Percentiles rank a stretch among this genome's conserved stretches.
Conservation (phyloP, 2,797 vertebrate species). For the Notolabrus celidotus region DNA sequence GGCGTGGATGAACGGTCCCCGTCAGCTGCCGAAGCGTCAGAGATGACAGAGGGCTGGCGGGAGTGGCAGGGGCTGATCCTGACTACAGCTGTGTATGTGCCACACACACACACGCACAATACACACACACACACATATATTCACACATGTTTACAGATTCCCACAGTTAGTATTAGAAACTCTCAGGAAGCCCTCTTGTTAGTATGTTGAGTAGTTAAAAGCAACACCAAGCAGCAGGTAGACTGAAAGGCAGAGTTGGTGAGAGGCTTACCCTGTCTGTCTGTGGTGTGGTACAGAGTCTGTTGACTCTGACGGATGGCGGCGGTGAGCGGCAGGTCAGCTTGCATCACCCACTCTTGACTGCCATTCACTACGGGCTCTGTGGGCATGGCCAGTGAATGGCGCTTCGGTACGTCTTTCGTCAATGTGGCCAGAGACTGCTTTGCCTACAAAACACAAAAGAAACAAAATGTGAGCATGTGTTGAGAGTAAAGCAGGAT, state of each 20-base stretch:
- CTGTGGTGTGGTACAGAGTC: conserved; percentile 92
- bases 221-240: conserved; percentile 50
- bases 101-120: conserved; percentile 33
- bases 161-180: conserved; percentile 68
- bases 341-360: conserved; percentile 98
- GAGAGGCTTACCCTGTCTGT: conserved; percentile 90
- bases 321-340: conserved; percentile 94
- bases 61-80: conserved; percentile 97
- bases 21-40: conserved; percentile 93
- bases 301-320: conserved; percentile 98
- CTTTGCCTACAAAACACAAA: conserved; percentile 87
- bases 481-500: background rate
- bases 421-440: conserved; percentile 96
- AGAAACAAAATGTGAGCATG: background rate
- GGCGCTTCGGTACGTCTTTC: conserved; percentile 97
- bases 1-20: conserved; percentile 96
- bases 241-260: background rate
- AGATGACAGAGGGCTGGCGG: conserved; percentile 96
- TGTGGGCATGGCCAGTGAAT: conserved; percentile 92
- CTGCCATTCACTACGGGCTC: conserved; percentile 96
- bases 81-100: conserved; percentile 85
- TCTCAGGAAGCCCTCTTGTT: conserved; percentile 64
- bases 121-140: conserved; percentile 19
- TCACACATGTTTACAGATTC: conserved; percentile 46
- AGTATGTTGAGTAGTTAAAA: conserved; percentile 53